A percentile compares a stretch with the other conserved stretches of the same genome.
These are phyloP conservation scores for Lutjanus erythropterus DNA, from an alignment of 2,113 vertebrate genomes.

Conservation along the genomic window DNA sequence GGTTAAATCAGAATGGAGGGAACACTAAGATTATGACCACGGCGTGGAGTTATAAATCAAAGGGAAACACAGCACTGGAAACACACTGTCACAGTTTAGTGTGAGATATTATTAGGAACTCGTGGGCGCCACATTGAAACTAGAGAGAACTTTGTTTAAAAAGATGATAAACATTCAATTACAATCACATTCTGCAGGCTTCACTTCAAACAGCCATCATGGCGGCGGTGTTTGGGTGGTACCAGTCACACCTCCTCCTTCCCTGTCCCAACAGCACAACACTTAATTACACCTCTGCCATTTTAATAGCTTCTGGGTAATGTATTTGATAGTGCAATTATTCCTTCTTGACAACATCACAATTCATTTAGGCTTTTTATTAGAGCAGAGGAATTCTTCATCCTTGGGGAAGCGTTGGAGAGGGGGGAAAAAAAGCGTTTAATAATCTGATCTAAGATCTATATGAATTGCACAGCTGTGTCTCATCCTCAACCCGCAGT, in stretches of 20 bases:
- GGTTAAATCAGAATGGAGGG: slow-evolving; percentile 60
- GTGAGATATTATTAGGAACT: slow-evolving; percentile 25
- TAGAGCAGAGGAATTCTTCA: slow-evolving; percentile 59
- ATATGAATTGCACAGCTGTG: slow-evolving; percentile 53
- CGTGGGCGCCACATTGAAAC: slow-evolving; percentile 3
- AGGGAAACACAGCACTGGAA: slow-evolving; percentile 28
- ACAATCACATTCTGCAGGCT: slow-evolving; percentile 15
- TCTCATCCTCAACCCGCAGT: slow-evolving; percentile 31
- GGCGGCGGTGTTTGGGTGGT: slow-evolving; percentile 39
- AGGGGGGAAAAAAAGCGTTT: neutral
- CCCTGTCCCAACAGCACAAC: slow-evolving; percentile 54
- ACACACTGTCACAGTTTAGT: slow-evolving; percentile 33
- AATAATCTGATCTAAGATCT: slow-evolving; percentile 49
- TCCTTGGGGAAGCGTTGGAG: slow-evolving; percentile 36
- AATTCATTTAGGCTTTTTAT: slow-evolving; percentile 75
- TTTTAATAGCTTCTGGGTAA: slow-evolving; percentile 74
- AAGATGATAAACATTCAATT: slow-evolving; percentile 30
- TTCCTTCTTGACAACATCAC: slow-evolving; percentile 74
- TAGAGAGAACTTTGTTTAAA: neutral
- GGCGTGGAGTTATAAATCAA: slow-evolving; percentile 73
- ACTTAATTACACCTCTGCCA: slow-evolving; percentile 72
- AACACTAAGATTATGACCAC: slow-evolving; percentile 63
- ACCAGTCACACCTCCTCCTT: slow-evolving; percentile 56
- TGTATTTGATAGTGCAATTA: slow-evolving; percentile 76
- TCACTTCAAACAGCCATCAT: slow-evolving; percentile 14